Percentiles rank a stretch among this genome's conserved stretches.
These are phyloP conservation scores for Macrosoma leucophasiata DNA, from an alignment of 2,888 invertebrate species.

Conservation along the genomic window DNA sequence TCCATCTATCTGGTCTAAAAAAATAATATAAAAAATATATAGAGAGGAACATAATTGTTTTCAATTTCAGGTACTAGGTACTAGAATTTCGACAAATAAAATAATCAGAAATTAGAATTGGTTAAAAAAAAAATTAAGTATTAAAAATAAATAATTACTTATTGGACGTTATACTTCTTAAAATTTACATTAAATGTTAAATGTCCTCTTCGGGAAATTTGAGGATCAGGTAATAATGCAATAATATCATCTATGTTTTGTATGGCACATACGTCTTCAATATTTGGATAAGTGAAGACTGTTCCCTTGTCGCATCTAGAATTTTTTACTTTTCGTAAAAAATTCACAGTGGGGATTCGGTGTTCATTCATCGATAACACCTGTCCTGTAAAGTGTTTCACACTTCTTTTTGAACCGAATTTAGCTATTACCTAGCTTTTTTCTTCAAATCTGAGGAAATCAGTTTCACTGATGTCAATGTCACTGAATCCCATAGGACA, in stretches of 20 bases:
- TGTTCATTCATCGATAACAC: constrained; percentile 4
- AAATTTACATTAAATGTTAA: constrained; percentile 6
- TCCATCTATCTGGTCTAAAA: too few relatives aligned
- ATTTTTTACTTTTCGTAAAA: constrained; percentile 8
- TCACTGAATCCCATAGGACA: constrained; percentile 10
- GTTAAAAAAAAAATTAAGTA: too few relatives aligned
- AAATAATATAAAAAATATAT: constrained; percentile 4
- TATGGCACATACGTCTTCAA: constrained; percentile 3
- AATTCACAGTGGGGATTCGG: constrained; percentile 4
- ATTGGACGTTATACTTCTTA: background rate
- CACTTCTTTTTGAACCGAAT: constrained; percentile 5
- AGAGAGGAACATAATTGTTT: too few relatives aligned
- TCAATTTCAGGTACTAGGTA: too few relatives aligned
- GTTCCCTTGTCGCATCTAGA: constrained; percentile 7
- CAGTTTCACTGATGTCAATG: constrained; percentile 6
- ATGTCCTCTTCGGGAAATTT: constrained; percentile 13
- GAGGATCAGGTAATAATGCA: constrained; percentile 13
- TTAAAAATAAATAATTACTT: background rate
- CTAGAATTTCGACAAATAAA: too few relatives aligned
- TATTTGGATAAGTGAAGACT: constrained; percentile 8
- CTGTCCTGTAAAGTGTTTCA: constrained; percentile 3
- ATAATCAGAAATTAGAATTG: too few relatives aligned
- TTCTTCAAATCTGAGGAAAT: background rate
- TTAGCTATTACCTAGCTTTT: constrained; percentile 4
- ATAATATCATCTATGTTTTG: constrained; percentile 8